These are phyloP conservation scores for Dendropsophus ebraccatus DNA, from an alignment of 2,113 vertebrate genomes.

Conservation along the genomic window DNA sequence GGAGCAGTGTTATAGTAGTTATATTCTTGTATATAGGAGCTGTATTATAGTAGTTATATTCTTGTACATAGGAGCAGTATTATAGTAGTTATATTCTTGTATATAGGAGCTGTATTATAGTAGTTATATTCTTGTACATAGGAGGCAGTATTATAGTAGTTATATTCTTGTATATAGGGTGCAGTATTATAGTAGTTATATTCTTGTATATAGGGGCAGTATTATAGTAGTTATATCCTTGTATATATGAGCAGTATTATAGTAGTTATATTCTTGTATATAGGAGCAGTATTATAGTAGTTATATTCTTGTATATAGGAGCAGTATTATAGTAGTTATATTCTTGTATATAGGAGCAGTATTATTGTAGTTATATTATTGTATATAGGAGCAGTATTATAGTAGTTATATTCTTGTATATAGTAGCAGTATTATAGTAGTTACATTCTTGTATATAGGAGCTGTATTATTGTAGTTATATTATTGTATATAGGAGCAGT, in stretches of 20 bases:
- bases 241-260: conserved; percentile 3
- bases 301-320: conserved; percentile 8
- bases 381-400: not conserved
- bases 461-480: conserved; percentile 7
- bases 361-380: conserved; percentile 17
- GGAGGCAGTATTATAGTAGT: conserved; percentile 7
- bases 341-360: conserved; percentile 8
- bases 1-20: not conserved
- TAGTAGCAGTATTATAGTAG: not conserved
- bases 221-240: conserved; percentile 6
- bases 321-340: conserved; percentile 14
- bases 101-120: conserved; percentile 6
- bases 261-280: conserved; percentile 8
- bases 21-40: not conserved
- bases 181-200: conserved; percentile 7
- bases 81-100: conserved; percentile 12
- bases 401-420: conserved; percentile 4
- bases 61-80: not conserved
- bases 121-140: conserved; percentile 12
- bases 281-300: conserved; percentile 13
- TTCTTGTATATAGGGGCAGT: conserved; percentile 1
- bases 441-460: not conserved
- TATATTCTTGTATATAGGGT: not conserved
- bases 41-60: conserved; percentile 9
- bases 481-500: not conserved